Percentiles rank a stretch among this genome's conserved stretches.
Evolutionary conservation across 2,888 invertebrate species (phyloP).

Genomic region (Cheilosia grossa): DNA sequence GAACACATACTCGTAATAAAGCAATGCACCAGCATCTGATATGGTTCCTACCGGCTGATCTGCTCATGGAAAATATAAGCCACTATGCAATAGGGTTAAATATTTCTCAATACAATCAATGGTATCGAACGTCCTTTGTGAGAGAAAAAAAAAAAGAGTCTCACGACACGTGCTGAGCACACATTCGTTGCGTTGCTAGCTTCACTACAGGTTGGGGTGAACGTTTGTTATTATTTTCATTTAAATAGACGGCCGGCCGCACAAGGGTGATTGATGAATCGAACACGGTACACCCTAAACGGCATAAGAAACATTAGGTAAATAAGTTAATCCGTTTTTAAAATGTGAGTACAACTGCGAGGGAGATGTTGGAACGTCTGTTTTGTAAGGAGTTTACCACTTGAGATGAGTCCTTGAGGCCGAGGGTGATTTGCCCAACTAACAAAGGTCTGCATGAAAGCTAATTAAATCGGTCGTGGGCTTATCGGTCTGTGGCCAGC

Average conservation of each 20-base stretch:
- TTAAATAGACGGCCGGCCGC: neutral
- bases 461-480: too few relatives aligned
- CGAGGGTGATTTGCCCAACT: too few relatives aligned
- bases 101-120: conserved; percentile 1
- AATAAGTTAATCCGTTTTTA: neutral
- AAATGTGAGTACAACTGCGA: neutral
- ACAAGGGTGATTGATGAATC: neutral
- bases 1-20: neutral
- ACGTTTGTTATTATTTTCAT: neutral
- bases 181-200: neutral
- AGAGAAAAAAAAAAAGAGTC: neutral
- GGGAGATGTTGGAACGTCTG: too few relatives aligned
- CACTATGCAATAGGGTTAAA: neutral
- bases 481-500: too few relatives aligned
- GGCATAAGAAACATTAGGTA: neutral
- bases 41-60: neutral
- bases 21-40: conserved; percentile 1
- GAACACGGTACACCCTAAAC: neutral
- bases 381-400: too few relatives aligned
- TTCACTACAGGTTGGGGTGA: conserved; percentile 1
- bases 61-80: neutral
- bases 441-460: too few relatives aligned
- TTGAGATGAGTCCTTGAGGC: too few relatives aligned
- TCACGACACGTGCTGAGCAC: neutral
- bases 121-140: neutral